These are phyloP conservation scores for Neogale vison DNA, from an alignment of 2,113 vertebrate genomes.

Conservation along the genomic window DNA sequence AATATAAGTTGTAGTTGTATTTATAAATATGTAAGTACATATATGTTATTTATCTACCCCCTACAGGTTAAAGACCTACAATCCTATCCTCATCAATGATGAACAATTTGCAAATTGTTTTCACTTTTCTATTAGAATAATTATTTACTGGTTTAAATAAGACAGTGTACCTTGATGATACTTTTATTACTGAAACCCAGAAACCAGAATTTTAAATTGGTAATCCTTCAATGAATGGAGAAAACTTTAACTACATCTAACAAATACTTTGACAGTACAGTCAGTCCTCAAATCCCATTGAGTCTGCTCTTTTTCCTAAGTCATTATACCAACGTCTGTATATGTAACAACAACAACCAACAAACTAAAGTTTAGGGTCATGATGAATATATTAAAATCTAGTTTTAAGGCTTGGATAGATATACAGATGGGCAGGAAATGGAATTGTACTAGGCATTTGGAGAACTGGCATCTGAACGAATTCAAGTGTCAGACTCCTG, in stretches of 20 bases:
- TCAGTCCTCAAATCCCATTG: constrained; percentile 23
- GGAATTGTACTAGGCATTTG: constrained; percentile 71
- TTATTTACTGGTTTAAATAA: constrained; percentile 46
- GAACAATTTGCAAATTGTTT: constrained; percentile 43
- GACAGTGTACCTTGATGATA: constrained; percentile 3
- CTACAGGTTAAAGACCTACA: neutral
- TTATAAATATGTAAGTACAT: neutral
- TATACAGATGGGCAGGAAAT: constrained; percentile 79
- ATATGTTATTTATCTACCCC: neutral
- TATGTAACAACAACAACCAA: constrained; percentile 16
- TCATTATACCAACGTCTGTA: constrained; percentile 22
- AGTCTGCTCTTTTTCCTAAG: constrained; percentile 35
- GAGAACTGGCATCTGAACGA: constrained; percentile 73
- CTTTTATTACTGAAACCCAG: constrained; percentile 47
- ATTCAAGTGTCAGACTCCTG: constrained; percentile 77
- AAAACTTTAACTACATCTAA: constrained; percentile 48
- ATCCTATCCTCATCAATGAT: neutral
- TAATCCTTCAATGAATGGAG: constrained; percentile 27
- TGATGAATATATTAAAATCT: constrained; percentile 55
- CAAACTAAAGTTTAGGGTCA: constrained; percentile 68
- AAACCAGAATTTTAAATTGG: constrained; percentile 54
- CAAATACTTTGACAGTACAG: constrained; percentile 40
- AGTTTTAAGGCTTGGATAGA: constrained; percentile 58
- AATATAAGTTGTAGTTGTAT: neutral
- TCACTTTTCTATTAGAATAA: constrained; percentile 49